Evolutionary conservation across 2,113 vertebrate genomes (phyloP), one percentile per base, ranked within the genome.

Genomic region (Pygoscelis antarcticus): DNA sequence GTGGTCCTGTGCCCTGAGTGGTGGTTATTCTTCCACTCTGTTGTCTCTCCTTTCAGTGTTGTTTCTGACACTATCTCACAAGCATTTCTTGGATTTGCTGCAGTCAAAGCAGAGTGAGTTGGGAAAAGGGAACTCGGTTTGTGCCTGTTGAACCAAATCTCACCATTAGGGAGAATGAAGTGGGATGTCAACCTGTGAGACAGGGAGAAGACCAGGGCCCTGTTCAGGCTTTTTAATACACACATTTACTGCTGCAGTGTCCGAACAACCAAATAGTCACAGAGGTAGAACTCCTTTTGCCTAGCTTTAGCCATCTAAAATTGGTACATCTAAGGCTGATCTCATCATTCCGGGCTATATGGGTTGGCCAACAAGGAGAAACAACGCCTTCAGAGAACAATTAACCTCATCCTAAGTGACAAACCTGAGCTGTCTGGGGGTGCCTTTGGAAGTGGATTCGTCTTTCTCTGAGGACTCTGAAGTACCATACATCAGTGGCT

Each of bases 51-150:
- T 58, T 83, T 83, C n/a, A 47, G 13, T 30, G 11, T 70, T 81
- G 78, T 40, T 89, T 84, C 62, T 87, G 65, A 62, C 16, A 32
- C 7, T 42, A 3, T 40, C 32, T 74, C 34, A 72, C 19, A 74
- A 83, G 5, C 8, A 38, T 77, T 81, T 87, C 4, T 75, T 86
- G 64, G 23, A 58, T 82, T 87, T 87, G 23, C 47, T 89, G 46
- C 27, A 60, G 16, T 68, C 36, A 68, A 26, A 58, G 18, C 9
- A 60, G n/a, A 79, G 3, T 32, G 20, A 60, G 11, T 6, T 34
- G 20, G 32, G 69, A 89, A 47, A 79, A 0, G 0, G 11, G 19
- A 78, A 14, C 9, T 78, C 1, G 0, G 2, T 69, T 78, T 64
- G 14, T 55, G 26, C 32, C 23, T 65, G 7, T 49, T 1, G 7